Percentiles rank a stretch among this genome's conserved stretches.
phyloP scores from a whole-genome alignment of 2,888 invertebrate genomes.

The Altica lythri region DNA sequence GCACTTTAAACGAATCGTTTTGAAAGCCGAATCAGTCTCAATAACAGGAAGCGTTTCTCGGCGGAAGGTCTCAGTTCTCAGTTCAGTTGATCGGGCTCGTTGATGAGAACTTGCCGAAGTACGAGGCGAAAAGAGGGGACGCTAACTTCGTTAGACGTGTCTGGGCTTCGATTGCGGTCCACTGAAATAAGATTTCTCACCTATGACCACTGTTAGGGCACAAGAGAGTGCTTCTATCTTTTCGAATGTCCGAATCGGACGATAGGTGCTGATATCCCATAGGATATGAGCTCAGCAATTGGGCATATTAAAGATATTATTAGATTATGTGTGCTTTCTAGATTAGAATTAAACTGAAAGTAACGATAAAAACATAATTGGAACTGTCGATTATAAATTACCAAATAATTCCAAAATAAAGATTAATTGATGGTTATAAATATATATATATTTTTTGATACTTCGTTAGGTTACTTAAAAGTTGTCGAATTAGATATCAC shows the following conservation, averaged over 20 bases:
- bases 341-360: too few relatives aligned
- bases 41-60: background rate
- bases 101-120: slow-evolving; percentile 29
- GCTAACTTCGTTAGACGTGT: slow-evolving; percentile 56
- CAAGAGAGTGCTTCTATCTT: slow-evolving; percentile 33
- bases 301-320: slow-evolving; percentile 35
- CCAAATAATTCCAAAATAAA: too few relatives aligned
- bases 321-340: background rate
- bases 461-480: too few relatives aligned
- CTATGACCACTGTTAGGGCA: slow-evolving; percentile 48
- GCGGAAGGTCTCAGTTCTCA: slow-evolving; percentile 19
- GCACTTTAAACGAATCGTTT: slow-evolving; percentile 6
- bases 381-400: too few relatives aligned
- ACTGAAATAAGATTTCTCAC: slow-evolving; percentile 56
- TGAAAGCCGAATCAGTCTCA: slow-evolving; percentile 7
- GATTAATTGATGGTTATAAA: too few relatives aligned
- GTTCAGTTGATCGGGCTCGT: slow-evolving; percentile 32
- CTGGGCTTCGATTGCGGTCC: slow-evolving; percentile 54
- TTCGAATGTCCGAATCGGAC: slow-evolving; percentile 26
- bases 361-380: too few relatives aligned
- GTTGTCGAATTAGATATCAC: too few relatives aligned
- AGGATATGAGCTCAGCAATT: slow-evolving; percentile 46
- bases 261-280: slow-evolving; percentile 38
- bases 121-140: slow-evolving; percentile 19
- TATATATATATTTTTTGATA: too few relatives aligned